Conservation (phyloP, 2,113 vertebrate genomes). For the Hydrolagus affinis region DNA sequence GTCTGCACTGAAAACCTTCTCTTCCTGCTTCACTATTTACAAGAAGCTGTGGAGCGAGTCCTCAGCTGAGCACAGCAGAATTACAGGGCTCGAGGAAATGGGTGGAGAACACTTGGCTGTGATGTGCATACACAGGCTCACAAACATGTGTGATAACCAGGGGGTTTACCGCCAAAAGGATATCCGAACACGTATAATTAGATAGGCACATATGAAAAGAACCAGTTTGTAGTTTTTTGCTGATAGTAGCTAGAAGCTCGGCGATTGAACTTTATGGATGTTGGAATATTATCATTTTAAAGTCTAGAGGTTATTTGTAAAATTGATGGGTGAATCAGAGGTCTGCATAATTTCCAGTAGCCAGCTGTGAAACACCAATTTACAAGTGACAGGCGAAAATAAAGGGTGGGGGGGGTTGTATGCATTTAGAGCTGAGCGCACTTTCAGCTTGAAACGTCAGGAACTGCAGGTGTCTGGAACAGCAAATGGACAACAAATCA, state of each 20-base stretch:
- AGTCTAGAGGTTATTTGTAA: background rate
- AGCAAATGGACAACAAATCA: background rate
- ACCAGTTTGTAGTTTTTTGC: background rate
- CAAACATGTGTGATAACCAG: background rate
- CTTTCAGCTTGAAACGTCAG: background rate
- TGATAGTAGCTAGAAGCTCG: background rate
- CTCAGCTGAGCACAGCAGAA: background rate
- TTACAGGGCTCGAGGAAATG: background rate
- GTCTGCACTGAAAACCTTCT: background rate
- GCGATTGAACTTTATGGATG: background rate
- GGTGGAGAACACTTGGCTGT: background rate
- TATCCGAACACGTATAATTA: background rate
- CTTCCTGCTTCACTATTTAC: background rate
- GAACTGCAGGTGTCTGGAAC: background rate
- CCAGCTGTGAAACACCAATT: background rate
- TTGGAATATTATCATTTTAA: constrained; percentile 3
- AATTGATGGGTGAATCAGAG: background rate
- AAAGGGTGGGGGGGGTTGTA: background rate
- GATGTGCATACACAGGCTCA: background rate
- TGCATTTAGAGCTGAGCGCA: background rate
- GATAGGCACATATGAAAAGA: background rate
- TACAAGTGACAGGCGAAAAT: background rate
- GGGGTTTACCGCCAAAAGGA: background rate
- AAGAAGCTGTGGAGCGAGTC: background rate
- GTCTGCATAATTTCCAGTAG: background rate